Base-by-base conservation (phyloP, 2,797 vertebrate species). In the Silurus lanzhouensis region DNA sequence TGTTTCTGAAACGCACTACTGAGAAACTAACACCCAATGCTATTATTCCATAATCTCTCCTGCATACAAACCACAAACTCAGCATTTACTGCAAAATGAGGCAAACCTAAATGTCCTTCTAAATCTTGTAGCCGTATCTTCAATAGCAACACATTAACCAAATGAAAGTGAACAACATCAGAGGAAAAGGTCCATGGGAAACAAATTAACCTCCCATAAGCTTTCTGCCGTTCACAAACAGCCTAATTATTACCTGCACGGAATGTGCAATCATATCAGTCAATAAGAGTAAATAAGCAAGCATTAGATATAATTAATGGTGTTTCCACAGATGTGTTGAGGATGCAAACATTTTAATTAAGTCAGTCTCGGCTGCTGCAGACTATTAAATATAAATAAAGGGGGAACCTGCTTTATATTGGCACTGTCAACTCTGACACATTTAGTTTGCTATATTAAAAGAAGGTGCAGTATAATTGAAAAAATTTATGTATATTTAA, bases 101-200 rank as follows among this genome's bases (percentile, higher is more conserved):
- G 94, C 89, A 87, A 89, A 89, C 84, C 90, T 86, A 88, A 91
- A 92, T 91, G 88, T 89, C 84, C 89, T 92, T 90, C 91, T 90
- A 93, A 93, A 94, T 90, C 87, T 90, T 83, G 91, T 58, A 19
- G 31, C 27, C 13, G 87, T 91, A 83, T 92, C 88, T 88, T 89
- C 85, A 61, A 75, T 78, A 86, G 52, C 84, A 88, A 87, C 81
- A 87, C 72, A 58, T 84, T 52, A 57, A 20, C 64, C 64, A 52
- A 80, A 63, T 83, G 60, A 78, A 64, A 52, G 78, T 22, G 52
- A 80, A 38, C 66, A 63, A 27, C 25, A 52, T 27, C 27, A 58
- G n/a, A 58, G n/a, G 15, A 44, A 67, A 52, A 25, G 44, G 80
- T 63, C 19, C 20, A 31, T 61, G 27, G 79, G 83, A 85, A 89